Evolutionary conservation across 2,888 invertebrate genomes (phyloP).

Genomic region (Pristionchus mayeri): DNA sequence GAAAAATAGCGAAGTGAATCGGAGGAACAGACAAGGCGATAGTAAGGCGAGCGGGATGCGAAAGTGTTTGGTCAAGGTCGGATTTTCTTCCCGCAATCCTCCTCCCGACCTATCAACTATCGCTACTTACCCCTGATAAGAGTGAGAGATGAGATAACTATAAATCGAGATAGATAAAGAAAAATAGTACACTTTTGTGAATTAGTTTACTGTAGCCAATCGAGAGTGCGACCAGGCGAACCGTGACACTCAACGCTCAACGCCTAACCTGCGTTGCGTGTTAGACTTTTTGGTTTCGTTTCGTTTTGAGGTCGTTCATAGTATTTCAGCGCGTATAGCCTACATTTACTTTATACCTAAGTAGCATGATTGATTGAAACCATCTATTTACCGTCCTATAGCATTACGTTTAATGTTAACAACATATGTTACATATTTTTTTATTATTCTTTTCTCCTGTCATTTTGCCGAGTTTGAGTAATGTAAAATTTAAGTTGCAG

Average conservation of each 20-base stretch:
- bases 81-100: slow-evolving; percentile 22
- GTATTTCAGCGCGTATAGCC: too few relatives aligned
- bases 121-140: not conserved
- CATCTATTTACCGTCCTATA: too few relatives aligned
- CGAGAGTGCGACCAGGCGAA: not conserved
- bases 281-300: not conserved
- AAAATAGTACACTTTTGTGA: not conserved
- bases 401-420: not conserved
- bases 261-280: not conserved
- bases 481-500: not conserved
- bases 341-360: not conserved
- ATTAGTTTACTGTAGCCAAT: not conserved
- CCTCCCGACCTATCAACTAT: not conserved
- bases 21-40: slow-evolving; percentile 14
- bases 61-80: slow-evolving; percentile 45
- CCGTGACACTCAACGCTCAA: slow-evolving; percentile 1
- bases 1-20: slow-evolving; percentile 23
- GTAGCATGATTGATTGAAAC: not conserved
- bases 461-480: not conserved
- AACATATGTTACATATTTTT: not conserved
- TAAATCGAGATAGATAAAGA: slow-evolving; percentile 1
- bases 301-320: too few relatives aligned
- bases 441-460: not conserved
- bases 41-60: slow-evolving; percentile 25
- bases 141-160: not conserved